Base-by-base conservation (phyloP, 2,888 invertebrate species). In the Tetheella fluctuosa region DNA sequence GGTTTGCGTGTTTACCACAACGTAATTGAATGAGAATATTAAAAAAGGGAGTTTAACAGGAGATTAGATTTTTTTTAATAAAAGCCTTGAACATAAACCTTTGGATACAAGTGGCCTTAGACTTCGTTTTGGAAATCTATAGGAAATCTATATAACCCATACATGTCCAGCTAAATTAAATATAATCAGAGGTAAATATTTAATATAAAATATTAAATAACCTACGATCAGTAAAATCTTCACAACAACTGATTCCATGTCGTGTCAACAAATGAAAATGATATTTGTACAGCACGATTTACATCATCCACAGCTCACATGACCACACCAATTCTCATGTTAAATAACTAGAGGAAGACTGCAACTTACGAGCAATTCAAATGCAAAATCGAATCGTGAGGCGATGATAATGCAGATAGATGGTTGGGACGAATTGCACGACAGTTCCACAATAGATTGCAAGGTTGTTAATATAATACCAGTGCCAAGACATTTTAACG, bases 341-440 rank as follows among this genome's bases (percentile, higher is more conserved):
- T 55, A 67, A 73, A 64, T 52, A 15, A 62, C 60, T 70, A 53
- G 56, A 73, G 70, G 71, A 69, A 67, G 37, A 23, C 48, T 61
- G 62, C 63, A 64, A 64, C 59, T 63, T 67, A 55, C 71, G 20
- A 48, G 48, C 48, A 48, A 48, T 78, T 77, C 70, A 73, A 67
- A 79, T 79, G 79, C 73, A 67, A 76, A 79, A 71, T 70, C 59
- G 57, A 34, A 72, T 78, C 77, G 75, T 79, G 79, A 72, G 63
- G 63, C 48, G 61, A 64, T 64, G 59, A 62, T 63, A 63, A 61
- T 63, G 64, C 23, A 34, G 34, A 55, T 55, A 20, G 30, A 55
- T 55, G 13, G 55, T 37, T 37, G 55, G 55, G 34, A 55, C 55
- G 55, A 55, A 55, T 34, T 10, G 34, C 55, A 37, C 37, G 55